Conservation (phyloP, 2,113 vertebrate genomes). For the Hydropotes inermis region DNA sequence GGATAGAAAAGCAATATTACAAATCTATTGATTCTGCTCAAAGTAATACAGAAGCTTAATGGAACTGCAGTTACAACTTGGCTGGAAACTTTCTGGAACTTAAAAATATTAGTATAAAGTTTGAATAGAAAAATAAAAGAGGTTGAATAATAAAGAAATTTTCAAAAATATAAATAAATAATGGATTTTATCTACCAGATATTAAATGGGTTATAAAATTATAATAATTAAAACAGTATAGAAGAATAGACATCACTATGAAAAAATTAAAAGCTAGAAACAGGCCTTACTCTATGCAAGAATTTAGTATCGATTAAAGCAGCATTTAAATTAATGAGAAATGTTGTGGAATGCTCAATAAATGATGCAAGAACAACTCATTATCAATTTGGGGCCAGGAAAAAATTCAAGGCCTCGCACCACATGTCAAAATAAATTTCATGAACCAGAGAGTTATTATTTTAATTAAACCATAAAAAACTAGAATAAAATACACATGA, state of each 20-base stretch:
- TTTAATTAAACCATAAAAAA: constrained; percentile 56
- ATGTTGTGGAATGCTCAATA: not conserved
- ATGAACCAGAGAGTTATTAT: constrained; percentile 44
- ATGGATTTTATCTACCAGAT: constrained; percentile 28
- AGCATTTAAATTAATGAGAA: constrained; percentile 51
- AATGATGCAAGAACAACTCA: constrained; percentile 29
- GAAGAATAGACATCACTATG: not conserved
- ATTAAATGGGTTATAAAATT: constrained; percentile 36
- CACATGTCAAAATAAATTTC: constrained; percentile 35
- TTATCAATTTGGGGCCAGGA: not conserved
- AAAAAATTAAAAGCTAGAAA: constrained; percentile 46
- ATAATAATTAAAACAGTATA: constrained; percentile 45
- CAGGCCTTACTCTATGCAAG: not conserved
- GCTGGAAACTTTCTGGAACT: not conserved
- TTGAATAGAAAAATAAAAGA: not conserved
- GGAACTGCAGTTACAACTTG: not conserved
- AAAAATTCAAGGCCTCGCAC: not conserved
- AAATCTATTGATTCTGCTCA: not conserved
- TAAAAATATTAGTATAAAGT: constrained; percentile 19
- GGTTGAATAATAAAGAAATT: not conserved
- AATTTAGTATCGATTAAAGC: constrained; percentile 43
- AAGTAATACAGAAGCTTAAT: not conserved
- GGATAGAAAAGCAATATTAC: not conserved
- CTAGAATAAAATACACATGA: constrained; percentile 21
- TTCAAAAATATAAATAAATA: constrained; percentile 41